A percentile compares a stretch with the other conserved stretches of the same genome.
These are phyloP conservation scores for Stenurella melanura DNA, from an alignment of 2,888 invertebrate genomes.

Conservation along the genomic window DNA sequence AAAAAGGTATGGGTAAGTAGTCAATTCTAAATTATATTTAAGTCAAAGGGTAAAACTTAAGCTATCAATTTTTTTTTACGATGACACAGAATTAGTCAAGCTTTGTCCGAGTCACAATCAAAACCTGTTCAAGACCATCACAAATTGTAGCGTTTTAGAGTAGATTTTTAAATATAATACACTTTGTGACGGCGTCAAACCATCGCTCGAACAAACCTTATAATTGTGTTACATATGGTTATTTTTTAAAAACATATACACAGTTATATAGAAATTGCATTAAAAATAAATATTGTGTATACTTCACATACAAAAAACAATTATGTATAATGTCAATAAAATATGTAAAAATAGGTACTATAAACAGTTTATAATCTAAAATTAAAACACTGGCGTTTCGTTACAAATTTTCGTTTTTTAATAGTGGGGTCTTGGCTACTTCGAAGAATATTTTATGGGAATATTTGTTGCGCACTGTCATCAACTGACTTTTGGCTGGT, in stretches of 20 bases:
- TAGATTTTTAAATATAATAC: too few relatives aligned
- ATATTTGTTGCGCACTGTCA: conserved; percentile 94
- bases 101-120: too few relatives aligned
- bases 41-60: conserved; percentile 17
- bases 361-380: conserved; percentile 32
- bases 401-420: conserved; percentile 68
- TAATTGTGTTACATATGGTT: conserved; percentile 25
- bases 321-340: conserved; percentile 49
- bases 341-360: conserved; percentile 41
- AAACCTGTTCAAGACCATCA: too few relatives aligned
- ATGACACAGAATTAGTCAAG: conserved; percentile 14
- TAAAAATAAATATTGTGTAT: conserved; percentile 37
- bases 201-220: not conserved
- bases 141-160: too few relatives aligned
- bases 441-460: conserved; percentile 95
- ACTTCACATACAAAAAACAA: conserved; percentile 42
- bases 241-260: conserved; percentile 25
- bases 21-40: conserved; percentile 31
- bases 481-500: conserved; percentile 86
- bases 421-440: conserved; percentile 88
- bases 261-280: conserved; percentile 36
- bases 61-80: conserved; percentile 8
- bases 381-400: conserved; percentile 29
- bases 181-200: too few relatives aligned
- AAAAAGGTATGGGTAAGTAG: conserved; percentile 10